Evolutionary conservation across 2,888 invertebrate genomes (phyloP).

Genomic region (Monochamus alternatus): DNA sequence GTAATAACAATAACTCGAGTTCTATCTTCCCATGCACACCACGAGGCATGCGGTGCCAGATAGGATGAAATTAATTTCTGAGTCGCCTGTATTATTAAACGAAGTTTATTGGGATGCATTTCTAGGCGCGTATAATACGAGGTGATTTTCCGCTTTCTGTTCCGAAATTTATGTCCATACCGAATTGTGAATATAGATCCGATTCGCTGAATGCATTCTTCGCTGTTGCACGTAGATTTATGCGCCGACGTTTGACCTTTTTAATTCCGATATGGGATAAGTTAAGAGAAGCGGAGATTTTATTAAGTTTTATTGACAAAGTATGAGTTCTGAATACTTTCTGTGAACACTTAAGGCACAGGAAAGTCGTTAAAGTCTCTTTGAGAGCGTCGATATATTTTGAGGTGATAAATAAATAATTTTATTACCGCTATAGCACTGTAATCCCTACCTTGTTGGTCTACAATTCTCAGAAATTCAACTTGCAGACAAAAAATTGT

Average conservation of each 20-base stretch:
- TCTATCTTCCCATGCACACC: constrained; percentile 11
- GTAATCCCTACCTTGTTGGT: background rate
- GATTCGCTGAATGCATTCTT: constrained; percentile 13
- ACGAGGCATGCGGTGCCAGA: constrained; percentile 1
- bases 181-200: constrained; percentile 18
- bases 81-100: constrained; percentile 25
- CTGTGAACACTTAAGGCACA: background rate
- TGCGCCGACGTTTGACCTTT: background rate
- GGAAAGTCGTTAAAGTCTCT: constrained; percentile 16
- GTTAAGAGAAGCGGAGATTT: constrained; percentile 1
- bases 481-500: no score
- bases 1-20: constrained; percentile 23
- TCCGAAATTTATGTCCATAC: constrained; percentile 21
- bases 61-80: constrained; percentile 28
- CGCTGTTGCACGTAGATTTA: constrained; percentile 14
- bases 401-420: constrained; percentile 13
- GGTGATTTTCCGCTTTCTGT: background rate
- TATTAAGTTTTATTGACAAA: constrained; percentile 20
- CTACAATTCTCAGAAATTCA: no score
- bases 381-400: constrained; percentile 19
- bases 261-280: constrained; percentile 5
- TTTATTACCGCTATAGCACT: background rate
- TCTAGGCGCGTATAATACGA: constrained; percentile 8
- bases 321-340: constrained; percentile 26
- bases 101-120: constrained; percentile 19